Evolutionary conservation across 2,113 vertebrate species (phyloP).

Genomic region (Naja naja): DNA sequence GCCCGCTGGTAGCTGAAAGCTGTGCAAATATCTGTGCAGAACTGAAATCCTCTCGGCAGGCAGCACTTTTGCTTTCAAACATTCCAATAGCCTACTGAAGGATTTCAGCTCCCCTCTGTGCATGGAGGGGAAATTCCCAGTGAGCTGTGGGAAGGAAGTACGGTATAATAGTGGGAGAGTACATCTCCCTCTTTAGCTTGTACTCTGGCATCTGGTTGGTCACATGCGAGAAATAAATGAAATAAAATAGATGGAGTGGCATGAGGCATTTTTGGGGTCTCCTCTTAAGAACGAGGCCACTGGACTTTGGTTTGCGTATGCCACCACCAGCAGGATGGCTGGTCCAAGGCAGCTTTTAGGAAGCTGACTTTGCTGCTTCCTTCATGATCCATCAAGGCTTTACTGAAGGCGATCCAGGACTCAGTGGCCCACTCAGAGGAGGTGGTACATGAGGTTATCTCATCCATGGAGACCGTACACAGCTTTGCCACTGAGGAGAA

Average conservation of each 20-base stretch:
- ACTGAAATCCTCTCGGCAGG: too few species aligned
- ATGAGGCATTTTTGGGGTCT: background rate
- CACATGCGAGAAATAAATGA: background rate
- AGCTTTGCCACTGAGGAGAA: constrained; percentile 74
- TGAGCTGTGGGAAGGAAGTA: too few species aligned
- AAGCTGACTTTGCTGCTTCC: too few species aligned
- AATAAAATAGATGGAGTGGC: background rate
- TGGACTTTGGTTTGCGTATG: background rate
- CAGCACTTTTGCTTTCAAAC: too few species aligned
- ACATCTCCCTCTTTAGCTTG: background rate
- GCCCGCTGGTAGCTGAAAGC: too few species aligned
- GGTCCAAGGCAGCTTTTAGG: background rate
- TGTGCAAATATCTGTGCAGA: too few species aligned
- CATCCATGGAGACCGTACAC: constrained; percentile 72
- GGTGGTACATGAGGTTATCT: constrained; percentile 70
- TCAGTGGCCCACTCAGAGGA: constrained; percentile 69
- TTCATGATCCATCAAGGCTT: constrained; percentile 23
- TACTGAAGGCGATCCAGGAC: constrained; percentile 72
- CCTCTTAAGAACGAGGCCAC: background rate
- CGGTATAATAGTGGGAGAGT: background rate
- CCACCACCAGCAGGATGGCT: background rate
- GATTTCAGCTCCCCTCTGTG: too few species aligned
- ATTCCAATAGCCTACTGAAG: too few species aligned
- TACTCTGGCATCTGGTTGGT: background rate
- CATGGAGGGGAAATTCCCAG: too few species aligned